Conservation (phyloP, 1,140 invertebrate genomes). For the Aporrectodea caliginosa region DNA sequence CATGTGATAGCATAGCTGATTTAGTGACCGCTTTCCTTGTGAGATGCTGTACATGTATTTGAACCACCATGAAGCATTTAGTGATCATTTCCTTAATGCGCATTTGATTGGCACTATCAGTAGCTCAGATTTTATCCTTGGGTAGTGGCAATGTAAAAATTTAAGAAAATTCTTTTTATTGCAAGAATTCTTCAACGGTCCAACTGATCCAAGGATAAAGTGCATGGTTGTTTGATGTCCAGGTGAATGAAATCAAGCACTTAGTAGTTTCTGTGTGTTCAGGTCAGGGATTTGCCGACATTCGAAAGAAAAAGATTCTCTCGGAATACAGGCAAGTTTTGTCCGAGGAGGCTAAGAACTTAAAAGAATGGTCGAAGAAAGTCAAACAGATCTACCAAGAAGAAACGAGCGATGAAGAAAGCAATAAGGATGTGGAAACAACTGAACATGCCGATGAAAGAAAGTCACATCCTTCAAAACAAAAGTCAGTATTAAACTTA, state of each 20-base stretch:
- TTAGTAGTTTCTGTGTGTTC: neutral
- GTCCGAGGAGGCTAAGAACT: neutral
- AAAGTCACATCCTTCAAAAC: too few relatives aligned
- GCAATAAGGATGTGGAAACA: neutral
- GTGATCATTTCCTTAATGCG: too few relatives aligned
- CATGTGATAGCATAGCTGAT: too few relatives aligned
- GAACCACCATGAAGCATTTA: too few relatives aligned
- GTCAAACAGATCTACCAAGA: neutral
- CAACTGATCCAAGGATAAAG: neutral
- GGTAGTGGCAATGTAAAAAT: neutral
- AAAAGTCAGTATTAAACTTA: neutral
- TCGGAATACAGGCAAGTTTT: neutral
- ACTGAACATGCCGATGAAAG: too few relatives aligned
- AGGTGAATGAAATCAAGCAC: neutral
- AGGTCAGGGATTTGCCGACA: neutral
- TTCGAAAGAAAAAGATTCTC: neutral
- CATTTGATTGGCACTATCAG: too few relatives aligned
- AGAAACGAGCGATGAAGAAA: neutral
- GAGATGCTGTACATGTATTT: too few relatives aligned
- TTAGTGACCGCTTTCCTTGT: too few relatives aligned
- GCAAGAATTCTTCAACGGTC: neutral
- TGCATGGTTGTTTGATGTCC: too few relatives aligned
- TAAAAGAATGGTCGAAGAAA: neutral
- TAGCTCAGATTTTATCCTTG: too few relatives aligned
- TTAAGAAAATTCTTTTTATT: neutral